Percentiles rank a stretch among this genome's conserved stretches.
phyloP scores from a whole-genome alignment of 2,888 invertebrate species.

The Pseudeuparius sepicola region DNA sequence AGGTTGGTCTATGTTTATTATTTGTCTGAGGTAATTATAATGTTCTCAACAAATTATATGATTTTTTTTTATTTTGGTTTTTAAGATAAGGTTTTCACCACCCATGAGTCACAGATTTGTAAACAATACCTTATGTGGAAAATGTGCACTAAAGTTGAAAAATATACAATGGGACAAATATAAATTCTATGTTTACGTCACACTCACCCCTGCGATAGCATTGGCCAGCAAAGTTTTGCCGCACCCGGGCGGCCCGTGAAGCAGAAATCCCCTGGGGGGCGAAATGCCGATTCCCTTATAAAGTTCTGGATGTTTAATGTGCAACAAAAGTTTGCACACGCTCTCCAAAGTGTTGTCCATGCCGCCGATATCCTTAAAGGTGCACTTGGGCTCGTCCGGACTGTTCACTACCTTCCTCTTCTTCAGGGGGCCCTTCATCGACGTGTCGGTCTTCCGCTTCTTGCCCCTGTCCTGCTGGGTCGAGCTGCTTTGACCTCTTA shows the following conservation, averaged over 20 bases:
- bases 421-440: background rate
- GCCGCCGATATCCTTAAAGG: slow-evolving; percentile 17
- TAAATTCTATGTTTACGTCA: background rate
- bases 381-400: background rate
- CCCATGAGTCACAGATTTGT: too few relatives aligned
- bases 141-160: too few relatives aligned
- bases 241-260: slow-evolving; percentile 95
- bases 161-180: too few relatives aligned
- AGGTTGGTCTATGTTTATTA: too few relatives aligned
- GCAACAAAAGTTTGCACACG: slow-evolving; percentile 17
- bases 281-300: slow-evolving; percentile 74
- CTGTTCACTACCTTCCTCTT: background rate
- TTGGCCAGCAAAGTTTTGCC: slow-evolving; percentile 78
- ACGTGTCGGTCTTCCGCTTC: background rate
- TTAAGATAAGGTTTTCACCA: too few relatives aligned
- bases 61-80: too few relatives aligned
- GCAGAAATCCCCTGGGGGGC: slow-evolving; percentile 80
- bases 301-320: slow-evolving; percentile 72
- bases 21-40: too few relatives aligned
- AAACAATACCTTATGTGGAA: too few relatives aligned
- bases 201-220: slow-evolving; percentile 67
- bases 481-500: too few relatives aligned
- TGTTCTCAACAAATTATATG: too few relatives aligned
- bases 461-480: background rate
- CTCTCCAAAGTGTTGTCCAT: slow-evolving; percentile 18